Base-by-base conservation (phyloP, 1,140 invertebrate genomes). In the Caenorhabditis remanei region DNA sequence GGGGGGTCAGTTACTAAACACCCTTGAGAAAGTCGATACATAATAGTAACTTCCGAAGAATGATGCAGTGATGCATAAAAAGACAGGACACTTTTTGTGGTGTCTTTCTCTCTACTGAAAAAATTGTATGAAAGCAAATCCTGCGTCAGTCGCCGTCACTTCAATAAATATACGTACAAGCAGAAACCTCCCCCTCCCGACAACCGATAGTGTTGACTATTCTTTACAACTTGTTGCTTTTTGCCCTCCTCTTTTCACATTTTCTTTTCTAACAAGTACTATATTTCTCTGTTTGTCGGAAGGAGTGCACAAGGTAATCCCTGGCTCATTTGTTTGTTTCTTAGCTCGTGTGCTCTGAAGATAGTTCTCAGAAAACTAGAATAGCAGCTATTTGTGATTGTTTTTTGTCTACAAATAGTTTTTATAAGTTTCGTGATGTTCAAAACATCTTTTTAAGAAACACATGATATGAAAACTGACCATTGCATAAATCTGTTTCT, bases 121-220 rank as follows among this genome's bases (percentile, higher is more conserved):
- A 79, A 79, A 79, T 79, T 79, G 71, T 79, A 50, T 79, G 71
- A 79, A 79, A 79, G 71, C 71, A 79, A 79, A 79, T 79, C 71
- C 71, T 79, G 71, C 71, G 71, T 50, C 46, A 24, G 71, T 79
- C 46, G 46, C n/a, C 71, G 46, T 79, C 71, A 79, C 71, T 79
- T 79, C 71, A 79, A 79, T 79, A 79, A 79, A 79, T 79, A 79
- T 79, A 79, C 46, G 71, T 79, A 79, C 71, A 79, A 53, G 71
- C 71, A 79, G 71, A 79, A 79, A 48, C 71, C 71, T 71, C 67
- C 21, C 71, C 24, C 46, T 40, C 71, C 50, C 50, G 50, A 53
- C 13, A 53, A 79, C 71, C 43, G 40, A 79, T 79, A 79, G 43
- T 79, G 71, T 79, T 79, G 71, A 79, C 71, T 79, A 79, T 79